phyloP scores from a whole-genome alignment of 2,113 vertebrate species.

The Henicopernis longicauda region DNA sequence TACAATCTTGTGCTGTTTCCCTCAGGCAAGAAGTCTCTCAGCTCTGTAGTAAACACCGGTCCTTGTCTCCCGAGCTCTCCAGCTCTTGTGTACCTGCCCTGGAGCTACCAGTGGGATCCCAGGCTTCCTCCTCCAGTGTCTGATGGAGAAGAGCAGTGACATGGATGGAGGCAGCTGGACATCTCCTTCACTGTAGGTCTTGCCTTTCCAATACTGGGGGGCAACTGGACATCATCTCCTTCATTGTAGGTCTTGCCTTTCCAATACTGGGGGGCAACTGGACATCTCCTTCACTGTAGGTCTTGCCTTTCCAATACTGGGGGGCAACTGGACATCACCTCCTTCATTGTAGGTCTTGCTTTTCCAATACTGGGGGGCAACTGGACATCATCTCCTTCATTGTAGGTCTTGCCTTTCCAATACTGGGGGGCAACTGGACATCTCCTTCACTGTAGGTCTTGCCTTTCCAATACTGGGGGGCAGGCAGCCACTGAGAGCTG shows the following conservation, averaged over 20 bases:
- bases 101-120: background rate
- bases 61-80: background rate
- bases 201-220: fast-evolving
- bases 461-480: fast-evolving
- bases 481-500: background rate
- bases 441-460: background rate
- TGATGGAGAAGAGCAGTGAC: background rate
- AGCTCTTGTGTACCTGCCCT: fast-evolving
- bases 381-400: background rate
- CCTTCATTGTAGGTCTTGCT: too few species aligned
- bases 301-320: too few species aligned
- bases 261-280: too few species aligned
- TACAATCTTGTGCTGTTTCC: background rate
- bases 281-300: too few species aligned
- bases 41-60: background rate
- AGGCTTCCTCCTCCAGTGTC: background rate
- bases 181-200: fast-evolving
- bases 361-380: background rate
- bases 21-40: background rate
- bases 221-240: too few species aligned
- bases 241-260: too few species aligned
- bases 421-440: background rate
- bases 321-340: too few species aligned
- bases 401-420: fast-evolving
- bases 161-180: background rate